Evolutionary conservation across 2,113 vertebrate genomes (phyloP).

Genomic region (Cyanoderma ruficeps): DNA sequence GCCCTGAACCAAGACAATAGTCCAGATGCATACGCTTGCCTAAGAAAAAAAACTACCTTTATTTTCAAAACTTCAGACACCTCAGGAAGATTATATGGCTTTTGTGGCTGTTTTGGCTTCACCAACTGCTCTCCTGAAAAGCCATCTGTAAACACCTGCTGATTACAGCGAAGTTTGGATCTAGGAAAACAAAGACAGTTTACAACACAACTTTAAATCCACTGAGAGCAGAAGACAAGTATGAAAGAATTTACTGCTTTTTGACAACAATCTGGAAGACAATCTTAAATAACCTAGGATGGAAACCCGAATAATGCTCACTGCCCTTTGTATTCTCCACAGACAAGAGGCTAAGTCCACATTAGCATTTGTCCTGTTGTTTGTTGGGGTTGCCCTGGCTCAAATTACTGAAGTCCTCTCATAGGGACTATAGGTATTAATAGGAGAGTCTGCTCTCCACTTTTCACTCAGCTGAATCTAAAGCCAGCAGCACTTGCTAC

Average conservation of each 20-base stretch:
- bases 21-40: neutral
- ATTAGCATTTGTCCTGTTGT: neutral
- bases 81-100: conserved; percentile 78
- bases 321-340: neutral
- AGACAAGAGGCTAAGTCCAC: neutral
- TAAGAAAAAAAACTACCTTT: conserved; percentile 67
- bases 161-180: conserved; percentile 80
- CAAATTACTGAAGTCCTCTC: neutral
- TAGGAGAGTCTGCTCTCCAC: neutral
- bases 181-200: conserved; percentile 68
- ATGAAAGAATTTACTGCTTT: neutral
- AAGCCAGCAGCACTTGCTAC: neutral
- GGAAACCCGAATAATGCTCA: neutral
- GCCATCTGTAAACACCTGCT: conserved; percentile 75
- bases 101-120: conserved; percentile 82
- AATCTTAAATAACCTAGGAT: neutral
- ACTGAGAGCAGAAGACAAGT: neutral
- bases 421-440: neutral
- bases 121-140: conserved; percentile 77
- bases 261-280: neutral
- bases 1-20: neutral
- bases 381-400: neutral
- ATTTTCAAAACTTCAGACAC: conserved; percentile 76
- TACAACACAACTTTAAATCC: neutral
- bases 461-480: neutral